Evolutionary conservation across 2,113 vertebrate genomes (phyloP), one percentile per base, ranked within the genome.

Genomic region (Apteryx owenii): DNA sequence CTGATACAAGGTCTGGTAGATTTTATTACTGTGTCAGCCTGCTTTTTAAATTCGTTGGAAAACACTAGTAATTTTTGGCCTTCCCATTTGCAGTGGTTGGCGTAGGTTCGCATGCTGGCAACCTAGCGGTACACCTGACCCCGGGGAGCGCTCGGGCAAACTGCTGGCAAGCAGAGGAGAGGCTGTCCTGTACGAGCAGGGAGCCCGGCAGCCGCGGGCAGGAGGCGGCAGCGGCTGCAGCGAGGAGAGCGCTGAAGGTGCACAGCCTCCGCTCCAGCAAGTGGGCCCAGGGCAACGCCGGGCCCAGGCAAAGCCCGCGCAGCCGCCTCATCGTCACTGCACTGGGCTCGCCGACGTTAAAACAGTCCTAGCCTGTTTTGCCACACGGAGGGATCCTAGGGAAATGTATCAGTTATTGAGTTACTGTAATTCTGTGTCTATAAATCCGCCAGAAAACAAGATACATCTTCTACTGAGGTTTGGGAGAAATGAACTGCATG

Each of bases 171-270:
- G n/a, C 18, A 25, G 66, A 23, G 1, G 3, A 1, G n/a, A 9
- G 21, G 8, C 46, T 26, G 19, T 26, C 18, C 1, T 1, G 60
- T 6, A 2, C 1, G 25, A 56, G 6, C 36, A 20, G 33, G 50
- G 9, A 62, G 12, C 29, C 53, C 10, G n/a, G 62, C 50, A 56
- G 51, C 65, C 22, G 16, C 58, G 4, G n/a, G 19, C 5, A 0
- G 0, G 19, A 22, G 1, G 11, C 20, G 6, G 19, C 33, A 22
- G 68, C 0, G 2, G 11, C 20, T 5, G 19, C 33, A 22, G 68
- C 0, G 2, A 75, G 48, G 1, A 0, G 44, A 25, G 26, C 1
- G 10, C 48, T 5, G 26, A 75, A 53, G 20, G 23, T 8, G 20
- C 22, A 48, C 53, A 42, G 21, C 38, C 8, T 38, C 36, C 44